A percentile compares a stretch with the other conserved stretches of the same genome.
phyloP scores from a whole-genome alignment of 2,888 invertebrate species.

The Parthenolecanium corni region DNA sequence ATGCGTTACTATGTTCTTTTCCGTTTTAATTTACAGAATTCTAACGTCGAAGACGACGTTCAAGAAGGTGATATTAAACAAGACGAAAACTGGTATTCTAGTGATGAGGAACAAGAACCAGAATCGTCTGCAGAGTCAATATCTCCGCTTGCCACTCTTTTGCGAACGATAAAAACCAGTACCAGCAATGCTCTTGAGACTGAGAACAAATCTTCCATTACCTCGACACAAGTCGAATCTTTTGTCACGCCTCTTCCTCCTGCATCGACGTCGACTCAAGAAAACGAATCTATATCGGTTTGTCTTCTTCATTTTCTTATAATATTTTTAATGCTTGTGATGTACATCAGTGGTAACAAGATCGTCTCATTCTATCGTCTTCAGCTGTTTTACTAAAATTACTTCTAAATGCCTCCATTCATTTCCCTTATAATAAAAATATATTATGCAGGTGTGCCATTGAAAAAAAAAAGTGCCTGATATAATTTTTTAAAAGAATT shows the following conservation, averaged over 20 bases:
- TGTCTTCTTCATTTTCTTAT: no score
- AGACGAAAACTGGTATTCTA: constrained; percentile 62
- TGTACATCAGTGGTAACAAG: no score
- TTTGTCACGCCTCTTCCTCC: neutral
- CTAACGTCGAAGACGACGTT: constrained; percentile 32
- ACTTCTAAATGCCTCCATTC: no score
- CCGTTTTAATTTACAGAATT: constrained; percentile 9
- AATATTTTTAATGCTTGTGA: no score
- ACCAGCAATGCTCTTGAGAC: constrained; percentile 8
- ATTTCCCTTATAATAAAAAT: no score
- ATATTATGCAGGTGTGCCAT: no score
- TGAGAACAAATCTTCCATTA: neutral
- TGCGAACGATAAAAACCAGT: constrained; percentile 19
- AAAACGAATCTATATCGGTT: constrained; percentile 17
- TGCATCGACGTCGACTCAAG: constrained; percentile 1
- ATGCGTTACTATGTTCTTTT: neutral
- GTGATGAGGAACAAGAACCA: constrained; percentile 52
- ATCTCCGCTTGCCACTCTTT: constrained; percentile 12
- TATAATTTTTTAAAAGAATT: no score
- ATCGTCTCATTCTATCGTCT: no score
- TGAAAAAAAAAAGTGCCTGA: no score
- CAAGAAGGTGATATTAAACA: constrained; percentile 36
- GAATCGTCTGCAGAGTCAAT: constrained; percentile 2
- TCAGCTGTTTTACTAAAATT: no score
- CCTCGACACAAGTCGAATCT: neutral